Percentiles rank a stretch among this genome's conserved stretches.
These are phyloP conservation scores for Scaptomyza caliginosa DNA, from an alignment of 2,888 invertebrate genomes.

Conservation along the genomic window DNA sequence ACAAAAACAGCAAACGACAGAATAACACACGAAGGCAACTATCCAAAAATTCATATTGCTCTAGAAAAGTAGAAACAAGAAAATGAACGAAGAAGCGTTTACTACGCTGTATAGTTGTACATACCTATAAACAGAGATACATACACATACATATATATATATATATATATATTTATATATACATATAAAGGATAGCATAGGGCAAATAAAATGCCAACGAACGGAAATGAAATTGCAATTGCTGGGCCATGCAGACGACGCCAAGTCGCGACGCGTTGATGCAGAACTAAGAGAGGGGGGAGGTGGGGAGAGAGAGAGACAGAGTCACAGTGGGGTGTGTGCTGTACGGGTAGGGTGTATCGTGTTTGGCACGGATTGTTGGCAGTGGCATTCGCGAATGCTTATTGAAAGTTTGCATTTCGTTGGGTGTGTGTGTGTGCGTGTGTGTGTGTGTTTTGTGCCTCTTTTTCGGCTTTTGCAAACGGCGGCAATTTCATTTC, in stretches of 20 bases:
- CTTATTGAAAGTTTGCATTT: conserved; percentile 61
- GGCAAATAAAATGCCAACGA: conserved; percentile 58
- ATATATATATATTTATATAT: neutral
- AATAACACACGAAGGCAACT: conserved; percentile 24
- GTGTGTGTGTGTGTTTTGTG: neutral
- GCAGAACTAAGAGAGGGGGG: conserved; percentile 24
- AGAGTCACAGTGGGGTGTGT: too few relatives aligned
- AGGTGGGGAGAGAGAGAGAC: too few relatives aligned
- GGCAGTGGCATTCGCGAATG: conserved; percentile 26
- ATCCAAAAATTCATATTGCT: conserved; percentile 58
- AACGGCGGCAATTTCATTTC: conserved; percentile 58
- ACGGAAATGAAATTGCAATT: conserved; percentile 77
- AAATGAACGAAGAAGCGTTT: conserved; percentile 27
- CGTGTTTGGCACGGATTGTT: conserved; percentile 5
- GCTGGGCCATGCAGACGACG: conserved; percentile 68
- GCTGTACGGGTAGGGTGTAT: neutral
- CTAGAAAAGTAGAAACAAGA: conserved; percentile 34
- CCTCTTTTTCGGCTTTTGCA: conserved; percentile 23
- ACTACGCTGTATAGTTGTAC: conserved; percentile 13
- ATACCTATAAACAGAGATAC: conserved; percentile 3
- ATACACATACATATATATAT: neutral
- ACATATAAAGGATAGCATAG: conserved; percentile 17
- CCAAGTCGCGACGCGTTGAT: conserved; percentile 72
- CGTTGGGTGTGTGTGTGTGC: conserved; percentile 5
- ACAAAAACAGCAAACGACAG: conserved; percentile 27